Evolutionary conservation across 2,113 vertebrate species (phyloP).

Genomic region (Crotalus viridis): DNA sequence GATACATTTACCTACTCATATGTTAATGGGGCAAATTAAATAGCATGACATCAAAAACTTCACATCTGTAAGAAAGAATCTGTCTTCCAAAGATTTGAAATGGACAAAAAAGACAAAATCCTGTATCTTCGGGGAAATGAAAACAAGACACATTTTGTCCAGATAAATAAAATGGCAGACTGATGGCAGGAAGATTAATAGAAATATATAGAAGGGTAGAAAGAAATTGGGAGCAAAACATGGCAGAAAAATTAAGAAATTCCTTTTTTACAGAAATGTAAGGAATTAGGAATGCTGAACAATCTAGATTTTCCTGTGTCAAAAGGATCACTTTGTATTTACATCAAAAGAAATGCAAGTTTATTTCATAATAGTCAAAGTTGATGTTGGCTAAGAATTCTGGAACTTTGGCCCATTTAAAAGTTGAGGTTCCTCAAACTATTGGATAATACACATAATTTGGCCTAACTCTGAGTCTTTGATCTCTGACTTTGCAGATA

Average conservation of each 20-base stretch:
- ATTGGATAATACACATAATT: background rate
- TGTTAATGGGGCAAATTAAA: constrained; percentile 27
- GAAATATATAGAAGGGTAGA: background rate
- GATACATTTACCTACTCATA: background rate
- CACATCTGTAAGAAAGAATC: background rate
- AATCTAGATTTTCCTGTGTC: background rate
- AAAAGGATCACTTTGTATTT: background rate
- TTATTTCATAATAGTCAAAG: background rate
- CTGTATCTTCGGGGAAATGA: background rate
- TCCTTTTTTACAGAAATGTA: background rate
- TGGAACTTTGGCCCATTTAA: background rate
- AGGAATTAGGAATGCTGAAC: background rate
- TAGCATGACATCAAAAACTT: constrained; percentile 22
- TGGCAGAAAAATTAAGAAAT: background rate
- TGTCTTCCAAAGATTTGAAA: constrained; percentile 11
- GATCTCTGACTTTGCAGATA: background rate
- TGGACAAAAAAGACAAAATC: constrained; percentile 8
- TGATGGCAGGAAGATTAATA: background rate
- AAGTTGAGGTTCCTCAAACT: background rate
- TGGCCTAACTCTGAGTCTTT: background rate
- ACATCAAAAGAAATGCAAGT: background rate
- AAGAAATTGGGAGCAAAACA: background rate
- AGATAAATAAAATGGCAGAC: background rate
- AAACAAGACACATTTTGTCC: constrained; percentile 22
- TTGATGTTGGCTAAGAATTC: background rate